phyloP scores from a whole-genome alignment of 2,797 vertebrate genomes.

The Borostomias antarcticus region DNA sequence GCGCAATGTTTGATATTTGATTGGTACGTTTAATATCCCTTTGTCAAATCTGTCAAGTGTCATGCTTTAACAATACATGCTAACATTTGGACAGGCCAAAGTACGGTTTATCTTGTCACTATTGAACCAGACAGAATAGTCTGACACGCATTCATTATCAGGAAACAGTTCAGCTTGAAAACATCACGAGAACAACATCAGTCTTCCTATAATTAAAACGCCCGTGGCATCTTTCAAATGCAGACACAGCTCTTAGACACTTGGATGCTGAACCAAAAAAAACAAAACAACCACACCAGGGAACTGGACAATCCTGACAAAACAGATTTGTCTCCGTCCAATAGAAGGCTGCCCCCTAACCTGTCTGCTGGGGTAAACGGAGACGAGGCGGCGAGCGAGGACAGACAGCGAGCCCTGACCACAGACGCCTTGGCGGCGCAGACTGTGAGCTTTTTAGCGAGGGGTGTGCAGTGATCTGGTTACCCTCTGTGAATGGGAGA shows the following conservation, averaged over 20 bases:
- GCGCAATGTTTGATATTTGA: background rate
- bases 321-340: constrained; percentile 61
- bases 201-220: background rate
- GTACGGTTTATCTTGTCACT: background rate
- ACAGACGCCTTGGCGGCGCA: constrained; percentile 80
- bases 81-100: constrained; percentile 10
- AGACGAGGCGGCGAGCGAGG: constrained; percentile 50
- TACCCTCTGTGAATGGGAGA: constrained; percentile 79
- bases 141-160: background rate
- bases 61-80: background rate
- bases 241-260: too few relatives aligned
- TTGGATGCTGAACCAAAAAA: background rate
- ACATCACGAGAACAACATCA: background rate
- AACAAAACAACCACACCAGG: background rate
- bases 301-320: constrained; percentile 31
- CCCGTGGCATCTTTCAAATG: background rate
- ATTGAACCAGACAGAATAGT: background rate
- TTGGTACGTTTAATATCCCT: background rate
- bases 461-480: constrained; percentile 79
- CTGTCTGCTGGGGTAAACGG: constrained; percentile 68
- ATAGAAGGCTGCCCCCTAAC: constrained; percentile 67
- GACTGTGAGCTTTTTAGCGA: constrained; percentile 81
- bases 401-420: constrained; percentile 65
- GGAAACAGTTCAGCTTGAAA: background rate
- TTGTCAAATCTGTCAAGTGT: background rate